Evolutionary conservation across 2,888 invertebrate genomes (phyloP), one percentile per base, ranked within the genome.

Genomic region (Drosophila borealis): DNA sequence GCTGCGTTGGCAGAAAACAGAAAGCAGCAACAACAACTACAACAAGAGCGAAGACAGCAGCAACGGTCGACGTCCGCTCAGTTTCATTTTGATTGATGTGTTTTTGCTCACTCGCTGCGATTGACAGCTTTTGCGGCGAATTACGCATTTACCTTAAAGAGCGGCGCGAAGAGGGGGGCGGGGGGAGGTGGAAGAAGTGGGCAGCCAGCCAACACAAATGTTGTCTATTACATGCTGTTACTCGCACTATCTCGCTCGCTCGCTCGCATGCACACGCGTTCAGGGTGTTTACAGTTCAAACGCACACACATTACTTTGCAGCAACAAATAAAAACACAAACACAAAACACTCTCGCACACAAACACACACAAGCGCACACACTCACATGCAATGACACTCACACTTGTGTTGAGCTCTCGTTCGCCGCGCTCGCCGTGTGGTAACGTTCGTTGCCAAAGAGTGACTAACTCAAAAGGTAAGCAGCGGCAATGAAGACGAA

Each of bases 381-480:
- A 57, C 54, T 70, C 45, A 56, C 50, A 63, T 51, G 60, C 70
- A 48, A 6, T 21, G 44, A 55, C 41, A 61, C 62, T 80, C 65
- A 51, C 72, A 60, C 65, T 70, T 57, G 54, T 66, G 56, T 53
- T 70, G 69, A 57, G 67, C 66, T 67, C 66, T 55, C 81, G 79
- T 66, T 67, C 65, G 70, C 69, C 68, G 72, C 81, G 62, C 48
- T 62, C 46, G 72, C 70, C 88, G 89, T 78, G 74, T 84, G 75
- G 74, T 74, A 69, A 79, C 82, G 77, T 72, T 75, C 83, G 83
- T 71, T 75, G 88, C 74, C 80, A 85, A 88, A 82, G 85, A 85
- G 86, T 85, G 83, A 85, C 82, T 89, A 88, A 85, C 80, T 62
- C 68, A 63, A 80, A 82, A 70, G 73, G 70, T 76, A 61, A 63